Evolutionary conservation across 2,888 invertebrate genomes (phyloP).

Genomic region (Caenorhabditis sp.): DNA sequence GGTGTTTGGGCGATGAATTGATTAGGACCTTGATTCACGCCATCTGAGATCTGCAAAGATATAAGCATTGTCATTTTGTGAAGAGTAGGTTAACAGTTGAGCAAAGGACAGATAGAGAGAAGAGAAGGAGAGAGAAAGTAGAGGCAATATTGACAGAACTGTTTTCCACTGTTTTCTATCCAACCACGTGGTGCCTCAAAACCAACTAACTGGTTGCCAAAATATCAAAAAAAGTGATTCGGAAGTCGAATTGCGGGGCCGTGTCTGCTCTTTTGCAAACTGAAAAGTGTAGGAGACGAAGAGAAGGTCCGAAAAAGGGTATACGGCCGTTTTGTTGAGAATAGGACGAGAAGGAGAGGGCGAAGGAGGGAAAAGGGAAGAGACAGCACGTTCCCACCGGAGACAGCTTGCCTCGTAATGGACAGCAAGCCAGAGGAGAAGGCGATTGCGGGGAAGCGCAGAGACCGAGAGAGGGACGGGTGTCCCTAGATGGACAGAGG

Average conservation of each 20-base stretch:
- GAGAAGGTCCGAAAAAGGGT: conserved; percentile 40
- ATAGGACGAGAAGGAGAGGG: not conserved
- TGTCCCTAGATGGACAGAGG: conserved; percentile 35
- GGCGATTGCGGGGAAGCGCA: not conserved
- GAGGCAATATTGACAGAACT: no score
- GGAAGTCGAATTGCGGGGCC: conserved; percentile 17
- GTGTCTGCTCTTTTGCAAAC: no score
- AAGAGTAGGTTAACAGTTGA: not conserved
- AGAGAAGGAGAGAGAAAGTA: no score
- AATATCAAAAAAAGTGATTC: conserved; percentile 1
- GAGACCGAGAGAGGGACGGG: conserved; percentile 20
- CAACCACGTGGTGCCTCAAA: no score
- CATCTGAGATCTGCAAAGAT: no score
- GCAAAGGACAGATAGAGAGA: not conserved
- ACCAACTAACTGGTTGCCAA: not conserved
- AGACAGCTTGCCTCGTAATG: conserved; percentile 40
- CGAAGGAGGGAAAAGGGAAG: not conserved
- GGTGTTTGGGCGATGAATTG: conserved; percentile 3
- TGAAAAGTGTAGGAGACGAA: conserved; percentile 3
- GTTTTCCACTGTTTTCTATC: no score
- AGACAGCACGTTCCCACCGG: conserved; percentile 1
- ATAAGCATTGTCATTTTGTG: no score
- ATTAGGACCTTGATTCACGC: conserved; percentile 12
- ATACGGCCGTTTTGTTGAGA: conserved; percentile 43
- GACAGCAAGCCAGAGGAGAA: conserved; percentile 29